Evolutionary conservation across 2,797 vertebrate species (phyloP), one percentile per base, ranked within the genome.

Genomic region (Xenopus petersii): DNA sequence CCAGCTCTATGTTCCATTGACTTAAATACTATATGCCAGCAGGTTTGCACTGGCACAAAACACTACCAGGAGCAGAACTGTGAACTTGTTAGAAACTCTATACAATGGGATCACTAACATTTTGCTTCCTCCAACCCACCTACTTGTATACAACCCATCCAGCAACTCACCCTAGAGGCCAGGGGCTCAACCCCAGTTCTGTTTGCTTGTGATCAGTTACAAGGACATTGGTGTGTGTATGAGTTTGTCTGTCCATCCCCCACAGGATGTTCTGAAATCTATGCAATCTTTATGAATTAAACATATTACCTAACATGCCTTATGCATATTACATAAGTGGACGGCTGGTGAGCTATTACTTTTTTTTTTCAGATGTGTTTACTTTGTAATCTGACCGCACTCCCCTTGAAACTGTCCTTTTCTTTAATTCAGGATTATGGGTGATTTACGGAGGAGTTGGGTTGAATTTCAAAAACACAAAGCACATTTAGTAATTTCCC

Each of bases 391-490:
- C 10, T 60, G 58, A 60, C 13, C 21, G 10, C 21, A 26, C 58
- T 60, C 58, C 9, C 58, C 58, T 60, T 60, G 58, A 60, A 60
- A 24, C 10, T 60, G 58, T 26, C 58, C 17, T 26, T 60, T 60
- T 51, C 49, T 60, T 60, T 24, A 16, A 60, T 60, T 60, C 58
- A 60, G 58, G 21, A 60, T 60, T 60, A 58, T 58, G 55, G 55
- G n/a, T n/a, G 58, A 9, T 60, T 60, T 11, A 60, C 21, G 10
- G 58, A 60, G 58, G 21, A 17, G 58, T 26, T 60, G 21, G 9
- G 24, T 60, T 24, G 58, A 26, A 60, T 60, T 60, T 60, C 58
- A 60, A 26, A 24, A 12, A 26, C 11, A 60, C 58, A 60, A 60
- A 60, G 58, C 24, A 24, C 12, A 26, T 60, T 24, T 60, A 60